Evolutionary conservation across 2,888 invertebrate genomes (phyloP).

Genomic region (Pristionchus fissidentatus): DNA sequence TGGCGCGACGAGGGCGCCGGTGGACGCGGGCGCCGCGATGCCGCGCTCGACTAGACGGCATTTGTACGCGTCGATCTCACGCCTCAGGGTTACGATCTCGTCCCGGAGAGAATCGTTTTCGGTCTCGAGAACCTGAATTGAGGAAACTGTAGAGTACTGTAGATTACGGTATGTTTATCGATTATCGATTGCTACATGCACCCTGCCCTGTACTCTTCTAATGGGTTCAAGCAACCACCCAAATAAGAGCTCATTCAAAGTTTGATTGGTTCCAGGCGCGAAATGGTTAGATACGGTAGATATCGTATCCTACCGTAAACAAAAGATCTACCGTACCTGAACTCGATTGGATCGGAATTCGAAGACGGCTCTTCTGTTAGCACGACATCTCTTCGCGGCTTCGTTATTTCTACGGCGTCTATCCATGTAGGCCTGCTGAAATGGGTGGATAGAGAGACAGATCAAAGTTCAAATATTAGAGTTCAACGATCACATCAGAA

Average conservation of each 20-base stretch:
- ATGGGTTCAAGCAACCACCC: no score
- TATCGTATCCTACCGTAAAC: not conserved
- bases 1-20: not conserved
- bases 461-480: not conserved
- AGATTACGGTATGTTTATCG: not conserved
- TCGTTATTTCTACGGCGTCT: constrained; percentile 78
- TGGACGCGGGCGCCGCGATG: not conserved
- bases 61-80: constrained; percentile 69
- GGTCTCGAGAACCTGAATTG: constrained; percentile 75
- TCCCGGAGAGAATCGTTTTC: constrained; percentile 77
- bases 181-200: not conserved
- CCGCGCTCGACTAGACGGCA: constrained; percentile 56
- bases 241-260: no score
- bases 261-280: no score
- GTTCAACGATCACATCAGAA: not conserved
- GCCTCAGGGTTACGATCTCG: constrained; percentile 74
- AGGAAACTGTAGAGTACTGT: not conserved
- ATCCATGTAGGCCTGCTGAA: constrained; percentile 76
- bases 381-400: constrained; percentile 78
- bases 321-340: constrained; percentile 53
- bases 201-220: no score
- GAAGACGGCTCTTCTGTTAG: constrained; percentile 77
- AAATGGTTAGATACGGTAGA: not conserved
- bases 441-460: not conserved
- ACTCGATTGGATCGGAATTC: constrained; percentile 76